Base-by-base conservation (phyloP, 2,888 invertebrate species). In the Drosophila rellima region DNA sequence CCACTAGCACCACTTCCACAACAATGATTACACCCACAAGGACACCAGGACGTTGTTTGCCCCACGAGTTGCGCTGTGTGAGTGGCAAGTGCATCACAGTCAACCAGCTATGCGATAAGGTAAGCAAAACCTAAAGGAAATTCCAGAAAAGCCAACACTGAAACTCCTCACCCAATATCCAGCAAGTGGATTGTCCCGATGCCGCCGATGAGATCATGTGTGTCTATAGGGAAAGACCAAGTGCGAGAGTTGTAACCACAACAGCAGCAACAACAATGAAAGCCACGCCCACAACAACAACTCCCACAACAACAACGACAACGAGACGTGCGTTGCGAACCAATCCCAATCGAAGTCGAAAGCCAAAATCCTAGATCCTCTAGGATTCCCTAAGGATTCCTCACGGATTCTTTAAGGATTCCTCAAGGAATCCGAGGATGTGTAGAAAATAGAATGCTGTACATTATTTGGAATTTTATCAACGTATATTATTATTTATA, bases 191-290 rank as follows among this genome's bases (percentile, higher is more conserved):
- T 91, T 95, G 95, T 83, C 92, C 94, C 1, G 95, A 95, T 89
- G 95, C 94, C 47, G 94, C 95, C 2, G 95, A 95, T 71, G 95
- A 95, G 79, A 93, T 94, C 65, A 94, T 94, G 91, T 95, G 95
- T 82, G 94, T 93, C 84, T 94, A 94, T 90, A 94, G 93, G 91
- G 91, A 91, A 15, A 80, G 90, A 13, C 75, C 74, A 13, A 85
- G 76, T 51, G 80, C 77, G 11, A 80, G 80, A 5, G 78, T 74
- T 4, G 74, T 40, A 7, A 23, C 60, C 13, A 59, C 39, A 69
- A 17, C 37, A 37, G 1, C 39, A 4, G 13, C 42, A 20, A 70
- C 54, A 66, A 65, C 13, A 68, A 63, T 51, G 39, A 57, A n/a
- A 48, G 56, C 64, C 20, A 69, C 47, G 17, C 23, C 55, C n/a